These are phyloP conservation scores for Eupithecia vulgata DNA, from an alignment of 2,888 invertebrate species.

Conservation along the genomic window DNA sequence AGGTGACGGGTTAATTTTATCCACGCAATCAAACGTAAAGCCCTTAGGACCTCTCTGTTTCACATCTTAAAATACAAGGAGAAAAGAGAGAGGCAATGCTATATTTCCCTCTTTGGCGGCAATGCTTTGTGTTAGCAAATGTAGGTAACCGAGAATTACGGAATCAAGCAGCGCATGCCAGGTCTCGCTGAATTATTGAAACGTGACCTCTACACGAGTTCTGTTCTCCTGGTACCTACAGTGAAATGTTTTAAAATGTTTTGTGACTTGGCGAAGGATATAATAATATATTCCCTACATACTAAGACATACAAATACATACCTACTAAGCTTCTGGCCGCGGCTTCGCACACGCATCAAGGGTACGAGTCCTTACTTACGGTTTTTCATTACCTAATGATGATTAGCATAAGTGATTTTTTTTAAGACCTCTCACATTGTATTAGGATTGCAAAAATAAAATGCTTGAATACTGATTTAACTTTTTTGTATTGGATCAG, in stretches of 20 bases:
- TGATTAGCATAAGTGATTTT: too few species aligned
- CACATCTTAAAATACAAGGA: neutral
- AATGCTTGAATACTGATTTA: too few species aligned
- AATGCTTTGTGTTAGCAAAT: conserved; percentile 1
- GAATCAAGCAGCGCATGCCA: conserved; percentile 49
- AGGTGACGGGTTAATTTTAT: neutral
- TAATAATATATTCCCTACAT: too few species aligned
- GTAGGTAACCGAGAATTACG: conserved; percentile 33
- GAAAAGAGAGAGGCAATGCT: conserved; percentile 15
- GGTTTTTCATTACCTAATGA: too few species aligned
- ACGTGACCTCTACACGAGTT: conserved; percentile 53
- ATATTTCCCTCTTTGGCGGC: neutral
- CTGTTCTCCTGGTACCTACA: conserved; percentile 62
- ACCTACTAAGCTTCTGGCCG: too few species aligned
- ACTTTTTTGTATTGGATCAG: too few species aligned
- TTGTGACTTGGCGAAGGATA: neutral
- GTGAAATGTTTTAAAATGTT: conserved; percentile 19
- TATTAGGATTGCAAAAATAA: too few species aligned
- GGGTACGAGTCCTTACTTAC: too few species aligned
- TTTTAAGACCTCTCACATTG: too few species aligned
- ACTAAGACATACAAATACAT: too few species aligned
- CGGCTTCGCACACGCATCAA: too few species aligned
- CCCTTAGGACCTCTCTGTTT: conserved; percentile 8
- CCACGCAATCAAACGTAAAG: conserved; percentile 12
- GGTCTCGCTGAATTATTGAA: conserved; percentile 65